These are phyloP conservation scores for Bathynomus jamesi DNA, from an alignment of 1,140 invertebrate species.

Conservation along the genomic window DNA sequence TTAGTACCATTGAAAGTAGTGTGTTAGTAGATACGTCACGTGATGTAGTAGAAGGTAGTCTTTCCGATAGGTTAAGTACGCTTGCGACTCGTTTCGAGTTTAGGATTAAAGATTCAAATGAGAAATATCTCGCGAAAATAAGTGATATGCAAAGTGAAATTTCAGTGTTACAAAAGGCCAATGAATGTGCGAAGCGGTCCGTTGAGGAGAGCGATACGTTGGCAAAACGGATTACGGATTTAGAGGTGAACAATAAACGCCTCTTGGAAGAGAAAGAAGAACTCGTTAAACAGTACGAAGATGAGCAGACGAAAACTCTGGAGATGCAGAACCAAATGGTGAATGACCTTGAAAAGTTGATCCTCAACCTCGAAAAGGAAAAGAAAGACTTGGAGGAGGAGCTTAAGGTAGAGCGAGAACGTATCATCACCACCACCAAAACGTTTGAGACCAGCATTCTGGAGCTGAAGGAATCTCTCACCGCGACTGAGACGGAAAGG, in stretches of 20 bases:
- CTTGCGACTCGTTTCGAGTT: background rate
- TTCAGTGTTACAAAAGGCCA: background rate
- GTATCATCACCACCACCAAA: background rate
- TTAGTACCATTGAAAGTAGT: constrained; percentile 28
- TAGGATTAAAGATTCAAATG: background rate
- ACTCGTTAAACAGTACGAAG: constrained; percentile 21
- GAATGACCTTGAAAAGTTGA: constrained; percentile 30
- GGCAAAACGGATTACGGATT: constrained; percentile 10
- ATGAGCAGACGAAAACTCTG: constrained; percentile 29
- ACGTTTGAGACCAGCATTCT: background rate
- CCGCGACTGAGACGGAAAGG: background rate
- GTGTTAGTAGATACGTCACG: background rate
- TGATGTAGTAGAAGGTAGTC: background rate
- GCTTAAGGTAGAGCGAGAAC: background rate
- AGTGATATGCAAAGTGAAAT: constrained; percentile 7
- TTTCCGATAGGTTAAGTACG: background rate
- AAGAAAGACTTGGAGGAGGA: constrained; percentile 22
- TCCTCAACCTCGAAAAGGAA: constrained; percentile 25
- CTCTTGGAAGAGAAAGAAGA: constrained; percentile 37
- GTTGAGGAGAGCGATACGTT: background rate
- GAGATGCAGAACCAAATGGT: constrained; percentile 35
- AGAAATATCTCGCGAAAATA: background rate
- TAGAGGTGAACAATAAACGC: constrained; percentile 18
- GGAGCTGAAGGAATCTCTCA: constrained; percentile 6
- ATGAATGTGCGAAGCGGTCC: background rate